Evolutionary conservation across 2,888 invertebrate genomes (phyloP).

Genomic region (Margaritifera margaritifera): DNA sequence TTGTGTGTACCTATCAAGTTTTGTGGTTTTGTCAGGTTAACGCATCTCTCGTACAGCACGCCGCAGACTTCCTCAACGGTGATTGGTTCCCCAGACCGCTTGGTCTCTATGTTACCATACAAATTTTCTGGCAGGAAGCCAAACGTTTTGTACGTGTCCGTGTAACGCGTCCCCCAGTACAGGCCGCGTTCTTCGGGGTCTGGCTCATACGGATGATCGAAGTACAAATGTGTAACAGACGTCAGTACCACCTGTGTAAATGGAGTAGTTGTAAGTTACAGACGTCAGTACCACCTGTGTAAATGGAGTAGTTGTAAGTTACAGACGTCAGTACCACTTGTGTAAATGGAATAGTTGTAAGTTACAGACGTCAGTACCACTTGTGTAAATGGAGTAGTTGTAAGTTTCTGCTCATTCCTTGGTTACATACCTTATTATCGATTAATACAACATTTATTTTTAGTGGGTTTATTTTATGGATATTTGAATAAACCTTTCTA

Average conservation of each 20-base stretch:
- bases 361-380: constrained; percentile 63
- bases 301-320: constrained; percentile 33
- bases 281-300: constrained; percentile 62
- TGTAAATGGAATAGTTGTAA: background rate
- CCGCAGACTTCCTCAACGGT: constrained; percentile 52
- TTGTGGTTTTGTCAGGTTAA: constrained; percentile 49
- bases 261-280: constrained; percentile 49
- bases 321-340: constrained; percentile 65
- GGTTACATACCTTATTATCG: too few species aligned
- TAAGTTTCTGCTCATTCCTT: too few species aligned
- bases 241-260: constrained; percentile 59
- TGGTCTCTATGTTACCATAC: constrained; percentile 54
- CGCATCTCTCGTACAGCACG: constrained; percentile 43
- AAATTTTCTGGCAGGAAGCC: constrained; percentile 55
- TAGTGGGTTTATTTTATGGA: too few species aligned
- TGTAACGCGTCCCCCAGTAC: constrained; percentile 69
- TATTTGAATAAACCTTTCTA: too few species aligned
- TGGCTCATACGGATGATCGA: constrained; percentile 65
- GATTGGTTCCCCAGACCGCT: constrained; percentile 53
- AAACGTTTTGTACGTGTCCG: constrained; percentile 59
- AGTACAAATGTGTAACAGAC: constrained; percentile 62
- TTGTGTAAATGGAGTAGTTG: constrained; percentile 32
- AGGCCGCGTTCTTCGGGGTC: constrained; percentile 64
- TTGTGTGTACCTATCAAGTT: constrained; percentile 60
- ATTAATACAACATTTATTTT: too few species aligned